Percentiles rank a stretch among this genome's conserved stretches.
Conservation (phyloP, 1,140 invertebrate species). For the Heliconius congener region DNA sequence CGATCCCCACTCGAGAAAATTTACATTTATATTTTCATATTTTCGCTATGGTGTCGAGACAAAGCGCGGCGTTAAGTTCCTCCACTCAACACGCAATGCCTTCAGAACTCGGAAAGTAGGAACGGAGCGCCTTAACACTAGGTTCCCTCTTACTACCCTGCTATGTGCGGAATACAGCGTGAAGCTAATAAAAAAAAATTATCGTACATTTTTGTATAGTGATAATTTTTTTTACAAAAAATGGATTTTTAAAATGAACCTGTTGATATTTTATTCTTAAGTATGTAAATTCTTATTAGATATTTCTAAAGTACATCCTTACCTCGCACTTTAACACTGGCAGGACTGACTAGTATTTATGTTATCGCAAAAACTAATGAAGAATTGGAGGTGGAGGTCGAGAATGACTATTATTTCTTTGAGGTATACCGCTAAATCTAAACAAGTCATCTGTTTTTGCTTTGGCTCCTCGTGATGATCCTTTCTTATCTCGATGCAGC, state of each 20-base stretch:
- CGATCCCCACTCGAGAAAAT: too few relatives aligned
- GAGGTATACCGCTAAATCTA: conserved; percentile 54
- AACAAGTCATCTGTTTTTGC: conserved; percentile 48
- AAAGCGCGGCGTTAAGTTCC: too few relatives aligned
- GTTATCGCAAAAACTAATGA: conserved; percentile 52
- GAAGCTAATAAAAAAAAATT: not conserved
- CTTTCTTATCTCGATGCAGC: conserved; percentile 53
- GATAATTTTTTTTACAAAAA: not conserved
- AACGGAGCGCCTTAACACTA: too few relatives aligned
- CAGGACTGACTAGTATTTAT: conserved; percentile 73
- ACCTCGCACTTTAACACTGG: conserved; percentile 67
- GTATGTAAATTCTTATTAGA: not conserved
- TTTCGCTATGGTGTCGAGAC: too few relatives aligned
- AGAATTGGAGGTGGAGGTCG: conserved; percentile 70
- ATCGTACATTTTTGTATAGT: not conserved
- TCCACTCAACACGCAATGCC: too few relatives aligned
- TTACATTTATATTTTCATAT: too few relatives aligned
- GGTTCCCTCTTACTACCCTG: too few relatives aligned
- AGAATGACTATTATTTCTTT: conserved; percentile 55
- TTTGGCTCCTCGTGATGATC: conserved; percentile 38
- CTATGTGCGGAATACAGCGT: too few relatives aligned
- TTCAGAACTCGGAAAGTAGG: too few relatives aligned
- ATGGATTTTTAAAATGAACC: not conserved
- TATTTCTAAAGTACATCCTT: conserved; percentile 27
- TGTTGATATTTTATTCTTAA: not conserved